Evolutionary conservation across 2,113 vertebrate genomes (phyloP), one percentile per base, ranked within the genome.

Genomic region (Triplophysa rosa): DNA sequence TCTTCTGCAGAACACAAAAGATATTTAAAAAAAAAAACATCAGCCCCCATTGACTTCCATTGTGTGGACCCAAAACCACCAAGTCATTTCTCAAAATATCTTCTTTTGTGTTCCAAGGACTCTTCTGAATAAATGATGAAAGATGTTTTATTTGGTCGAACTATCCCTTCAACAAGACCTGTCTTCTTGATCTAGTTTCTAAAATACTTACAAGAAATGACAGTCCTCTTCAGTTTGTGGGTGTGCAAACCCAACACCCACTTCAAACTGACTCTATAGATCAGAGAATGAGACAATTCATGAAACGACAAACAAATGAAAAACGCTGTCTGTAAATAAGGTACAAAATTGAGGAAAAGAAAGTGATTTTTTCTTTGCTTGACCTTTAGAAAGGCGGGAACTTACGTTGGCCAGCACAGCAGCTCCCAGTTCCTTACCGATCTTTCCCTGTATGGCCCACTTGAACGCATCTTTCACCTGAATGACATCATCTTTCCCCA

Each of bases 391-490:
- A 19, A 47, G 13, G 26, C 49, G 69, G 59, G 23, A 47, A n/a
- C 83, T 87, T 83, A 96, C 98, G 93, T 95, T 99, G 87, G 93
- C 91, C 74, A 96, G 91, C 75, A 95, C 91, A 54, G 95, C 90
- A 56, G 95, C 93, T 42, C 93, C 92, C 86, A 99, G 88, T 83
- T 95, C 93, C 85, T 94, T 94, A 21, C 94, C 90, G 45, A 99
- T 85, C 65, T 93, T 90, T 68, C 94, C 93, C 84, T 99, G 95
- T 87, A 96, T 91, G 84, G 95, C 91, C 97, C 97, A 98, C 82
- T 98, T 99, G 87, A 95, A 99, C 58, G 95, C 96, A 87, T 99
- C 97, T 87, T 99, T 99, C 84, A 99, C 93, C 86, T 94, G 95
- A 87, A 98, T 79, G 67, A 95, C 85, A 77, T 97, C 95, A 64